Evolutionary conservation across 2,113 vertebrate genomes (phyloP).

Genomic region (Megaceryle torquata): DNA sequence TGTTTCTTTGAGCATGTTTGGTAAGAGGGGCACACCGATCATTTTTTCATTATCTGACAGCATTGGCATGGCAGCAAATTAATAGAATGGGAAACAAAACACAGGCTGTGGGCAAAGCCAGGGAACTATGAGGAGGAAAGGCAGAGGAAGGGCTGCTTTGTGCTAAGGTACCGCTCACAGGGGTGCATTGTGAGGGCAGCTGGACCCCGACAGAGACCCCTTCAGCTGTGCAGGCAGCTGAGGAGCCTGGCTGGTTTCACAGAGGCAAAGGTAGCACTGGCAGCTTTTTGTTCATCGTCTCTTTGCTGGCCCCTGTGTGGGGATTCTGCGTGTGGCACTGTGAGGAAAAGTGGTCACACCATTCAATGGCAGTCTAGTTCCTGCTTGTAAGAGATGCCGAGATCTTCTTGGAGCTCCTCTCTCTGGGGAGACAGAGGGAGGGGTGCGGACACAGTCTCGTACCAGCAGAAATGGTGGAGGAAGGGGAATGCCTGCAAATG

Average conservation of each 20-base stretch:
- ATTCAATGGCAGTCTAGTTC: not conserved
- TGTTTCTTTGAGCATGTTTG: not conserved
- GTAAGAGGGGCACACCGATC: not conserved
- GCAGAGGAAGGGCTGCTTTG: not conserved
- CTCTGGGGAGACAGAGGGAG: fast-evolving
- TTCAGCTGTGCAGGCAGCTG: not conserved
- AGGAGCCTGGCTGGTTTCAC: not conserved
- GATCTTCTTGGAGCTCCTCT: not conserved
- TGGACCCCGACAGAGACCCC: not conserved
- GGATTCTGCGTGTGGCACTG: too few relatives aligned
- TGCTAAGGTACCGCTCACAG: not conserved
- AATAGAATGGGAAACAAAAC: not conserved
- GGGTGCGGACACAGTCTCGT: too few relatives aligned
- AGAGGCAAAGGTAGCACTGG: not conserved
- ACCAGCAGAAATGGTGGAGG: not conserved
- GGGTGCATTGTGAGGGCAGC: not conserved
- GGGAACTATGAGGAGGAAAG: not conserved
- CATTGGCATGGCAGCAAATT: not conserved
- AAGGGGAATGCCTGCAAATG: too few relatives aligned
- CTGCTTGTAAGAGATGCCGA: not conserved
- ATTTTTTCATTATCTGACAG: not conserved
- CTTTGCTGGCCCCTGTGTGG: not conserved
- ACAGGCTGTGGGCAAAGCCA: not conserved
- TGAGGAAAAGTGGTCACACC: too few relatives aligned
- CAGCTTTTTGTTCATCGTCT: not conserved